Evolutionary conservation across 1,140 invertebrate genomes (phyloP).

Genomic region (Zophobas morio): DNA sequence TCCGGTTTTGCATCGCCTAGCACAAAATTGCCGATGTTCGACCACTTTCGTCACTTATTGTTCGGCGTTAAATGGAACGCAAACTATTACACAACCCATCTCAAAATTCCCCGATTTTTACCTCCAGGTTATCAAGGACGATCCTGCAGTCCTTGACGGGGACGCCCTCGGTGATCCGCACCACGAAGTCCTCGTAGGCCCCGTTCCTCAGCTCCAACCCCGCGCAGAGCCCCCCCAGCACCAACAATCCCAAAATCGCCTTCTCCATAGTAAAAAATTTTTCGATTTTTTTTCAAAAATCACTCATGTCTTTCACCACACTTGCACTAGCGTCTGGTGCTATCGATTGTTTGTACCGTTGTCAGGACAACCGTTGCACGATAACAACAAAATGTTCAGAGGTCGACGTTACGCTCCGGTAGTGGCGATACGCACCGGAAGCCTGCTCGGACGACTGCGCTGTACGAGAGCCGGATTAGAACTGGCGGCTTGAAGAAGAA

Average conservation of each 20-base stretch:
- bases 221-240: not conserved
- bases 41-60: conserved; percentile 10
- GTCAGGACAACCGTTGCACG: not conserved
- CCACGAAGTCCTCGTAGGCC: conserved; percentile 66
- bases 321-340: conserved; percentile 15
- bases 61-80: conserved; percentile 1
- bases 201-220: conserved; percentile 63
- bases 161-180: conserved; percentile 65
- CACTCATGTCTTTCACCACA: conserved; percentile 15
- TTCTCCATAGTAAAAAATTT: not conserved
- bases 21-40: conserved; percentile 3
- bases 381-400: conserved; percentile 40
- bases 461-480: not conserved
- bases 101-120: conserved; percentile 49
- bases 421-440: conserved; percentile 4
- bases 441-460: not conserved
- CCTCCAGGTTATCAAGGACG: conserved; percentile 66
- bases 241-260: conserved; percentile 3
- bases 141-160: conserved; percentile 64
- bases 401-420: conserved; percentile 29
- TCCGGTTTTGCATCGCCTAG: not conserved
- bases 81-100: not conserved
- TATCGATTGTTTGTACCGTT: conserved; percentile 23
- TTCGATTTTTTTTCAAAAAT: conserved; percentile 25
- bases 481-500: conserved; percentile 18